Evolutionary conservation across 1,140 invertebrate species (phyloP), one percentile per base, ranked within the genome.

Genomic region (Diabrotica virgifera): DNA sequence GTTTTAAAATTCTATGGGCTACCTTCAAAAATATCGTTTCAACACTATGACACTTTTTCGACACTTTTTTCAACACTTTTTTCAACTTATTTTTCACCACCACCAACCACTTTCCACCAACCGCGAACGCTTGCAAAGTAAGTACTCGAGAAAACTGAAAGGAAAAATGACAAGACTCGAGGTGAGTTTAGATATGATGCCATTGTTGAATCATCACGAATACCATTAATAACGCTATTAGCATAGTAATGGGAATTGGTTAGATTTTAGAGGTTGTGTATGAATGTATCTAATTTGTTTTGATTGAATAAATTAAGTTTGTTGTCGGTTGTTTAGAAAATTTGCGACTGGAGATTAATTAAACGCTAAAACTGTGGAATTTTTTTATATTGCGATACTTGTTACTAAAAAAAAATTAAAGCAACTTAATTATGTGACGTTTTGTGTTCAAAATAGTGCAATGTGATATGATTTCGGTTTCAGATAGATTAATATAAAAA

Each of bases 201-300:
- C n/a, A 46, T 46, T 46, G n/a, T n/a, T 46, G 40, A 46, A 46
- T 46, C 40, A 46, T 46, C 40, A n/a, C 8, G 40, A 46, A 46
- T 46, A 6, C n/a, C n/a, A 46, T 46, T 46, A 46, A n/a, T n/a
- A 46, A 46, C n/a, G 40, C n/a, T 46, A 46, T 46, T 46, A 46
- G 40, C 40, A 46, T 46, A 46, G 40, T 46, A 46, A 46, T 46
- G n/a, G 40, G 40, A 46, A 46, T 46, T n/a, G 40, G 40, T 46
- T 24, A 24, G 24, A 24, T 24, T 24, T 46, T 46, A 46, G 40
- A 46, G 40, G 40, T 46, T 46, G n/a, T 46, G 40, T 46, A 46
- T 46, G 40, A 46, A 46, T 46, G 40, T 46, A 46, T 10, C 40
- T 46, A 46, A 46, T 46, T 46, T 46, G 40, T 46, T 46, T 46